Percentiles rank a stretch among this genome's conserved stretches.
Evolutionary conservation across 2,888 invertebrate genomes (phyloP).

Genomic region (Charanyca ferruginea): DNA sequence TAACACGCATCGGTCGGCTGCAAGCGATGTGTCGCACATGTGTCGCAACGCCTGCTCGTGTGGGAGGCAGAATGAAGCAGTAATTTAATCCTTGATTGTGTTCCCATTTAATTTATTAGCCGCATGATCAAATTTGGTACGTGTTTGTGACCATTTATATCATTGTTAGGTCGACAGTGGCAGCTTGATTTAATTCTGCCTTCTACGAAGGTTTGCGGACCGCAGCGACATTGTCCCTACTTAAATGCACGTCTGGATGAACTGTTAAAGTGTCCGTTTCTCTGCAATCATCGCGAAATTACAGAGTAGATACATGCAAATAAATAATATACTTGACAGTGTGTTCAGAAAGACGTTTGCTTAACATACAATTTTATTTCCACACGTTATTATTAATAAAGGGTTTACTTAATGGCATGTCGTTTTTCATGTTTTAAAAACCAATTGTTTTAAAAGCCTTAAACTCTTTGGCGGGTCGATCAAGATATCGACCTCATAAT

Average conservation of each 20-base stretch:
- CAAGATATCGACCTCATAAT: conserved; percentile 78
- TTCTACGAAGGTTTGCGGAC: conserved; percentile 70
- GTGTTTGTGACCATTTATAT: conserved; percentile 86
- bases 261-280: conserved; percentile 54
- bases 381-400: conserved; percentile 71
- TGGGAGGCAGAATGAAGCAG: conserved; percentile 89
- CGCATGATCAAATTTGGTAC: conserved; percentile 89
- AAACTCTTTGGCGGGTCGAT: conserved; percentile 80
- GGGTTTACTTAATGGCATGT: conserved; percentile 60
- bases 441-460: conserved; percentile 71
- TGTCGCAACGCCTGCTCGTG: conserved; percentile 83
- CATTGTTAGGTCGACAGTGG: conserved; percentile 76
- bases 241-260: conserved; percentile 60
- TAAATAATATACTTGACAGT: conserved; percentile 66
- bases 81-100: conserved; percentile 91
- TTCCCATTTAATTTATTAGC: conserved; percentile 89
- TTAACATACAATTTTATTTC: conserved; percentile 68
- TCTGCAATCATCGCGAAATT: conserved; percentile 69
- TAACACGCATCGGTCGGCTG: conserved; percentile 73
- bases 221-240: conserved; percentile 69
- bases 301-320: conserved; percentile 62
- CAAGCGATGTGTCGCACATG: conserved; percentile 84
- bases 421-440: conserved; percentile 70
- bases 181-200: conserved; percentile 78
- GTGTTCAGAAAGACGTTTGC: conserved; percentile 64